Base-by-base conservation (phyloP, 2,113 vertebrate genomes). In the Octodon degus region DNA sequence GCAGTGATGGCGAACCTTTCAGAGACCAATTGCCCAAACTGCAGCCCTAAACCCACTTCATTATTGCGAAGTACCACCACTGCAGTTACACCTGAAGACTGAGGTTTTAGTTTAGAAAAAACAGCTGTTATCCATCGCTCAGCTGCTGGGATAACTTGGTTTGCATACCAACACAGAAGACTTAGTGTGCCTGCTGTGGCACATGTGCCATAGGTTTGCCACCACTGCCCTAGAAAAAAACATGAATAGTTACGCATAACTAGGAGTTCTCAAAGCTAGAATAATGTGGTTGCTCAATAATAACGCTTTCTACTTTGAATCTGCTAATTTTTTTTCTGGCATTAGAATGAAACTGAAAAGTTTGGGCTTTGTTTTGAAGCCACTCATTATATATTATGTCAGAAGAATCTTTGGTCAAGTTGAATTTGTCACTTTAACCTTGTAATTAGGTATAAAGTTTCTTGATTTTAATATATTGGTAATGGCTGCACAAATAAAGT, bases 281-380 rank as follows among this genome's bases (percentile, higher is more conserved):
- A 91, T 88, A 88, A 37, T 55, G 87, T 3, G 14, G 25, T 90
- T 88, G 27, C 40, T 74, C 85, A 58, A 43, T 76, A 43, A 32
- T 83, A 92, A n/a, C 86, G 55, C 34, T 86, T 19, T 94, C 1
- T 87, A 86, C 34, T 94, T 97, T 86, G 60, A 88, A 86, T 86
- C 22, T 93, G n/a, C 20, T 82, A 37, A 40, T 83, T 53, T 91
- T 70, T 43, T 74, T 94, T 95, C 74, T n/a, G 92, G 12, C 2
- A 90, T 50, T 88, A 84, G 93, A 95, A 87, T 92, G 32, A 85
- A 96, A 87, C 62, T 93, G 77, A 86, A 83, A 14, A 32, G 55
- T 43, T 67, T 60, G 4, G 10, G 24, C 17, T 32, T 5, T 40
- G 19, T 84, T 95, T 93, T 58, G 34, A 14, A 47, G 60, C 74